A percentile compares a stretch with the other conserved stretches of the same genome.
Evolutionary conservation across 2,888 invertebrate species (phyloP).

Genomic region (Allacma fusca): DNA sequence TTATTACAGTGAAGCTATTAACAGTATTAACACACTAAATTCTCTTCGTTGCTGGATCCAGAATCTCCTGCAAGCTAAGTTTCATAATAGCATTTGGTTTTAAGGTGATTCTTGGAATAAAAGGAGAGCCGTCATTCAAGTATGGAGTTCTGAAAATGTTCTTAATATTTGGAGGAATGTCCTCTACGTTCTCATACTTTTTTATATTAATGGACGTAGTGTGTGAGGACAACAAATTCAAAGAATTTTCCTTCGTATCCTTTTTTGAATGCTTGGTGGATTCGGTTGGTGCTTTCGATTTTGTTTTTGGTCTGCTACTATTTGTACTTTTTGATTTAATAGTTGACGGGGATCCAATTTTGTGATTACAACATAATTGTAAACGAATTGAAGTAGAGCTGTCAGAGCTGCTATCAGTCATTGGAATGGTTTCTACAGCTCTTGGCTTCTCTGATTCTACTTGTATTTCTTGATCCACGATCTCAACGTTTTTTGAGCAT

Average conservation of each 20-base stretch:
- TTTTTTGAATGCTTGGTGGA: background rate
- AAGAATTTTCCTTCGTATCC: background rate
- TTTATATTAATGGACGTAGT: background rate
- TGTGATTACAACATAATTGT: background rate
- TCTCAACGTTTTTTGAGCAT: too few relatives aligned
- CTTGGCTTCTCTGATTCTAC: too few relatives aligned
- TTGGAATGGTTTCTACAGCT: background rate
- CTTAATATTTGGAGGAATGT: background rate
- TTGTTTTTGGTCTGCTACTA: background rate
- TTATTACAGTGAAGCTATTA: background rate
- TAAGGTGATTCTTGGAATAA: background rate
- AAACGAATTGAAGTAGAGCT: background rate
- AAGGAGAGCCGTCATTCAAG: background rate
- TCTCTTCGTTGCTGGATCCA: background rate
- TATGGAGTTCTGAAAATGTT: background rate
- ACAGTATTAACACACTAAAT: background rate
- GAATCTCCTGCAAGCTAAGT: background rate
- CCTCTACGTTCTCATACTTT: background rate
- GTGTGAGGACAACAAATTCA: background rate
- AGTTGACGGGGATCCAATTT: background rate
- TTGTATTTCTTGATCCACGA: too few relatives aligned
- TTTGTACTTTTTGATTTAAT: background rate
- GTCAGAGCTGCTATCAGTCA: background rate
- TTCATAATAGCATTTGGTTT: background rate
- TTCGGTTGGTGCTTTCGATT: background rate